Conservation (phyloP, 2,113 vertebrate species). For the Forbesichthys papilliferus region DNA sequence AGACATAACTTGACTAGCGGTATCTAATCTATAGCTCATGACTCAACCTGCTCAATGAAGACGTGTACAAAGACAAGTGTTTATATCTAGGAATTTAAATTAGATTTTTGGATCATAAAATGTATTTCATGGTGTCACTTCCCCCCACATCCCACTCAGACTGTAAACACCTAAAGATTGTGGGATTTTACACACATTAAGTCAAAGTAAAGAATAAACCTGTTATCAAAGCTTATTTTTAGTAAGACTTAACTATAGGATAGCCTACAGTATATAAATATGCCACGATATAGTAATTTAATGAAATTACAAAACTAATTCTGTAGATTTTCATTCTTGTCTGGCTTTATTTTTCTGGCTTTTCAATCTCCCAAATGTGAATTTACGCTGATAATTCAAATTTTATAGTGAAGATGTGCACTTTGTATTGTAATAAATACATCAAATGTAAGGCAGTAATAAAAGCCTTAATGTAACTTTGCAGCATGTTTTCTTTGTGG, state of each 20-base stretch:
- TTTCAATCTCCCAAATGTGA: slow-evolving; percentile 69
- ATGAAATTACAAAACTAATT: not conserved
- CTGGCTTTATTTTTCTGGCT: not conserved
- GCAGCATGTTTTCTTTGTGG: not conserved
- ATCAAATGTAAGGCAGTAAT: slow-evolving; percentile 67
- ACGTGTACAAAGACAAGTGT: slow-evolving; percentile 46
- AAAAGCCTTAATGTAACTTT: slow-evolving; percentile 52
- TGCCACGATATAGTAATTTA: slow-evolving; percentile 1
- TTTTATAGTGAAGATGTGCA: slow-evolving; percentile 74
- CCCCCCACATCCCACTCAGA: not conserved
- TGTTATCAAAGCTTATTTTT: slow-evolving; percentile 42
- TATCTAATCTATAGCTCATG: slow-evolving; percentile 18
- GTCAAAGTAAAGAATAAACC: not conserved
- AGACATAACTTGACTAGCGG: slow-evolving; percentile 27
- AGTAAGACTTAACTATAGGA: slow-evolving; percentile 28
- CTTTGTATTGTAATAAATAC: slow-evolving; percentile 63
- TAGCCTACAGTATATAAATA: not conserved
- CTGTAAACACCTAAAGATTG: not conserved
- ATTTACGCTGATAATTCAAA: slow-evolving; percentile 67
- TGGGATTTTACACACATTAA: slow-evolving; percentile 25
- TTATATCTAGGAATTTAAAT: slow-evolving; percentile 37
- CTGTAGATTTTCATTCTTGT: slow-evolving; percentile 1
- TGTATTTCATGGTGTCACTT: slow-evolving; percentile 5
- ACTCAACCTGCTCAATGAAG: slow-evolving; percentile 48
- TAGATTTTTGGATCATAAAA: slow-evolving; percentile 17